Conservation (phyloP, 2,797 vertebrate genomes). For the Cercopithecus hamlyni region DNA sequence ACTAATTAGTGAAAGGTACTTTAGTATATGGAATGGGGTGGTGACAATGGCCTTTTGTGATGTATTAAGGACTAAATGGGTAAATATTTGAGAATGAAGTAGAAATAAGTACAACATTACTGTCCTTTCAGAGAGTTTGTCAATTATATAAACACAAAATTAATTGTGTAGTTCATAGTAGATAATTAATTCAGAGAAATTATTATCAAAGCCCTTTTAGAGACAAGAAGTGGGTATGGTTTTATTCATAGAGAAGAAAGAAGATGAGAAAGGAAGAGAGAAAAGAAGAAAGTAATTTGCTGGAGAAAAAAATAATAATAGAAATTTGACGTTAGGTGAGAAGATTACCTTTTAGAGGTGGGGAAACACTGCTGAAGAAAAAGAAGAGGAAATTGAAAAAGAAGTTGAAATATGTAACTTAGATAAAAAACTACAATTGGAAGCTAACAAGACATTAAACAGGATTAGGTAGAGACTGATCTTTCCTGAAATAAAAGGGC, state of each 20-base stretch:
- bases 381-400: not conserved
- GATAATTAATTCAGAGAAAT: not conserved
- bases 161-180: not conserved
- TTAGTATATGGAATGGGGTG: not conserved
- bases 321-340: not conserved
- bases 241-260: not conserved
- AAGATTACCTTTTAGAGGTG: not conserved
- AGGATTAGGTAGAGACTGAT: not conserved
- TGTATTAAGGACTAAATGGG: not conserved
- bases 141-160: not conserved
- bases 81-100: not conserved
- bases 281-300: not conserved
- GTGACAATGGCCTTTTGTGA: not conserved
- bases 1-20: not conserved
- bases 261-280: not conserved
- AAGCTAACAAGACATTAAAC: not conserved
- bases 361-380: not conserved
- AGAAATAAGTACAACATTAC: not conserved
- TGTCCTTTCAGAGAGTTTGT: not conserved
- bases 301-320: not conserved
- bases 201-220: not conserved
- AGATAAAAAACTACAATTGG: not conserved
- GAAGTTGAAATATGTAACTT: not conserved
- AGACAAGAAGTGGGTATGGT: not conserved
- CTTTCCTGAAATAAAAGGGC: not conserved